Evolutionary conservation across 2,797 vertebrate genomes (phyloP).

Genomic region (Pangasius mekongensis): DNA sequence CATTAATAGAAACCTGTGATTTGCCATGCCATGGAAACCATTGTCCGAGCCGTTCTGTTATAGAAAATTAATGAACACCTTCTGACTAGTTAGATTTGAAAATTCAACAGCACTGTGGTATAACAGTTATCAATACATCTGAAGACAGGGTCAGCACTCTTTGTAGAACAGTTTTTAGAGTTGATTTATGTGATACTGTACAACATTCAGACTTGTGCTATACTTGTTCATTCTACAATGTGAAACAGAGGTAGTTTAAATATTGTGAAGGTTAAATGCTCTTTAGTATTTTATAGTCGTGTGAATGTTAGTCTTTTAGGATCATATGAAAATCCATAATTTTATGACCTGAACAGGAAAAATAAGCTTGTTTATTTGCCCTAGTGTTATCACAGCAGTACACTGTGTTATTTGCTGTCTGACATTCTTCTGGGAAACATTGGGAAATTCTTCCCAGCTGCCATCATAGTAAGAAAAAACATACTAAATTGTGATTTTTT

Average conservation of each 20-base stretch:
- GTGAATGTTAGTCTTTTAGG: background rate
- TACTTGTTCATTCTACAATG: background rate
- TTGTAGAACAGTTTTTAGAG: background rate
- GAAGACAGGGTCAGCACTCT: background rate
- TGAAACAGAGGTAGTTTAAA: background rate
- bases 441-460: conserved; percentile 37
- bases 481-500: background rate
- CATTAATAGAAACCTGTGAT: background rate
- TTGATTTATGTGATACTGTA: background rate
- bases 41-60: background rate
- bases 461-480: conserved; percentile 15
- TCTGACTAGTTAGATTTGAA: background rate
- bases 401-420: background rate
- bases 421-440: conserved; percentile 2
- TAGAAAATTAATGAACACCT: background rate
- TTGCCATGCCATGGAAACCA: background rate
- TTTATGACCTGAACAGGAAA: background rate
- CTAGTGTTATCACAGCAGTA: background rate
- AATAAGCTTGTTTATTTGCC: background rate
- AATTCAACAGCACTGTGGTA: background rate
- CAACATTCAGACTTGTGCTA: too few species aligned
- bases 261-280: background rate
- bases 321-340: background rate
- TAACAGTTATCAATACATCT: background rate
- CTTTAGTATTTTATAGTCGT: background rate